Evolutionary conservation across 2,888 invertebrate genomes (phyloP), one percentile per base, ranked within the genome.

Genomic region (Drosophila neonasuta): DNA sequence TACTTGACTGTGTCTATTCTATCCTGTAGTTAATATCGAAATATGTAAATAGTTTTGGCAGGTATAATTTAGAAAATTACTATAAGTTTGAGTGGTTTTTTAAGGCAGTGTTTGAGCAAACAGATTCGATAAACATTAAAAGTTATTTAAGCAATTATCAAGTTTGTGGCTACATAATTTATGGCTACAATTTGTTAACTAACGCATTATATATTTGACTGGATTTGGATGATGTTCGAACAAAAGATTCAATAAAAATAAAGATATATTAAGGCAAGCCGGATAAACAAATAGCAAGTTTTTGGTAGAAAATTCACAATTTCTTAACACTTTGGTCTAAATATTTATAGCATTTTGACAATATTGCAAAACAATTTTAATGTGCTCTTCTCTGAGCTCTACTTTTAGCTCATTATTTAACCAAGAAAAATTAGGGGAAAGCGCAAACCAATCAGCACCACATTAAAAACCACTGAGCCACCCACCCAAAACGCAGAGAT

Each of bases 371-470:
- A 32, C 3, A 36, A 11, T 36, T 41, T 15, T 41, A 13, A 9
- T 15, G 7, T 41, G 2, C 3, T 13, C 3, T 41, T 15, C 39
- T 41, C 39, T 13, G 15, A 36, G 13, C 15, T 15, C 1, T 0
- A 52, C 8, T 41, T 55, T 34, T 20, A 30, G 11, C 42, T 24
- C 51, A 67, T 36, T 34, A 45, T 59, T 20, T 50, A 49, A 20
- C 13, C 49, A 56, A 30, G 13, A 2, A 11, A 46, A 44, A 46
- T 51, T 24, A 8, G 45, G 32, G 48, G 29, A 32, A 8, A 36
- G 36, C 24, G 49, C 36, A 65, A 69, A 30, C 13, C 65, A 60
- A 60, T 73, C 13, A 46, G 36, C 44, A 41, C n/a, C 42, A 45
- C 32, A 49, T 20, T 29, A 9, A 46, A 46, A 42, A 52, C 13